A percentile compares a stretch with the other conserved stretches of the same genome.
phyloP scores from a whole-genome alignment of 2,888 invertebrate genomes.

The Aricia artaxerxes region DNA sequence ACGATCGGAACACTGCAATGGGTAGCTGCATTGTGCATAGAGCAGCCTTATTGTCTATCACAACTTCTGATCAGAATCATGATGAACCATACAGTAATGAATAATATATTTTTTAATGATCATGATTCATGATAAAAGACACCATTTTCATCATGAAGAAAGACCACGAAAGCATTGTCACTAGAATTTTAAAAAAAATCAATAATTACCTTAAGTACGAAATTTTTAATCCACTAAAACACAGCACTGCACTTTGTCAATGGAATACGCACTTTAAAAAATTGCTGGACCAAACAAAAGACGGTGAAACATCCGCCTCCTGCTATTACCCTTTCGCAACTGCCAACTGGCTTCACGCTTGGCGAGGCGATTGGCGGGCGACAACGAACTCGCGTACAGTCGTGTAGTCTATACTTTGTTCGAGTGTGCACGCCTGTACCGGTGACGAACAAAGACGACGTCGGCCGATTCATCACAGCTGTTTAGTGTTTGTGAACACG shows the following conservation, averaged over 20 bases:
- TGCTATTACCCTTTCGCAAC: constrained; percentile 24
- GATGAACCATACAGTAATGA: background rate
- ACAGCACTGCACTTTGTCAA: constrained; percentile 4
- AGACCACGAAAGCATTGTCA: background rate
- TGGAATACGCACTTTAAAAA: constrained; percentile 21
- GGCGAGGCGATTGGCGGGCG: constrained; percentile 25
- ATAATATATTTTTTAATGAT: background rate
- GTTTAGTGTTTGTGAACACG: constrained; percentile 72
- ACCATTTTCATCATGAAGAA: background rate
- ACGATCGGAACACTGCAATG: background rate
- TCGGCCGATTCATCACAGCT: constrained; percentile 65
- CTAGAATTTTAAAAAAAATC: background rate
- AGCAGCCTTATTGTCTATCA: background rate
- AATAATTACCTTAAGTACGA: background rate
- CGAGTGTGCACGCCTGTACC: constrained; percentile 42
- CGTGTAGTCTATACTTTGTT: constrained; percentile 40
- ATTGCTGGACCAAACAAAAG: background rate
- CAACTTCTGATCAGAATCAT: background rate
- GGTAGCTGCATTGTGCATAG: background rate
- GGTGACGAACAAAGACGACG: constrained; percentile 64
- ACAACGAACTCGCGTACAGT: constrained; percentile 29
- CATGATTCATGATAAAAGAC: background rate
- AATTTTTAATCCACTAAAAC: constrained; percentile 19
- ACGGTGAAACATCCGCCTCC: constrained; percentile 7
- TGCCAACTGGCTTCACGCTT: constrained; percentile 30